Conservation (phyloP, 2,888 invertebrate species). For the Eupithecia abbreviata region DNA sequence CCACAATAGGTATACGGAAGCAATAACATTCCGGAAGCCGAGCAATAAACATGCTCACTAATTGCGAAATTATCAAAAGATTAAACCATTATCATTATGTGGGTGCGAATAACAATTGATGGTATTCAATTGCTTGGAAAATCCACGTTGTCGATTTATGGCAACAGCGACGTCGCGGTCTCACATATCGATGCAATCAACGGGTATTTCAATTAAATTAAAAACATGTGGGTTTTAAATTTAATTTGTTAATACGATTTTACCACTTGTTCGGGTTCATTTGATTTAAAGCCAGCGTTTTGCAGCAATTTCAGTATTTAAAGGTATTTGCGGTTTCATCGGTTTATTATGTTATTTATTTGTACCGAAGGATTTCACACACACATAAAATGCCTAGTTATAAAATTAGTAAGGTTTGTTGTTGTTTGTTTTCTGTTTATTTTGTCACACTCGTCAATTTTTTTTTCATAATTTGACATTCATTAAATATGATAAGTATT, state of each 20-base stretch:
- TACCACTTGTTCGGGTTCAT: background rate
- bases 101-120: conserved; percentile 23
- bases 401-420: background rate
- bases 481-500: no score
- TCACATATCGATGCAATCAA: conserved; percentile 28
- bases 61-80: conserved; percentile 17
- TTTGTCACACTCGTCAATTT: background rate
- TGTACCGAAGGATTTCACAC: background rate
- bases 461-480: no score
- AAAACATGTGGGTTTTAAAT: conserved; percentile 15
- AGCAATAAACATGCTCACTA: background rate
- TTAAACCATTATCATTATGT: conserved; percentile 21
- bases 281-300: background rate
- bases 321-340: conserved; percentile 1
- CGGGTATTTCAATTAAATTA: conserved; percentile 19
- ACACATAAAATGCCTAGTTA: background rate
- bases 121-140: conserved; percentile 25
- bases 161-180: conserved; percentile 21
- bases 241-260: conserved; percentile 18
- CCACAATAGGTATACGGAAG: background rate
- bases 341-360: background rate
- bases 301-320: background rate
- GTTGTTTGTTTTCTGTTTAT: background rate
- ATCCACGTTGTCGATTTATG: conserved; percentile 21
- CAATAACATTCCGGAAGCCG: background rate